Percentiles rank a stretch among this genome's conserved stretches.
These are phyloP conservation scores for Sminthurides bifidus DNA, from an alignment of 1,140 invertebrate genomes.

Conservation along the genomic window DNA sequence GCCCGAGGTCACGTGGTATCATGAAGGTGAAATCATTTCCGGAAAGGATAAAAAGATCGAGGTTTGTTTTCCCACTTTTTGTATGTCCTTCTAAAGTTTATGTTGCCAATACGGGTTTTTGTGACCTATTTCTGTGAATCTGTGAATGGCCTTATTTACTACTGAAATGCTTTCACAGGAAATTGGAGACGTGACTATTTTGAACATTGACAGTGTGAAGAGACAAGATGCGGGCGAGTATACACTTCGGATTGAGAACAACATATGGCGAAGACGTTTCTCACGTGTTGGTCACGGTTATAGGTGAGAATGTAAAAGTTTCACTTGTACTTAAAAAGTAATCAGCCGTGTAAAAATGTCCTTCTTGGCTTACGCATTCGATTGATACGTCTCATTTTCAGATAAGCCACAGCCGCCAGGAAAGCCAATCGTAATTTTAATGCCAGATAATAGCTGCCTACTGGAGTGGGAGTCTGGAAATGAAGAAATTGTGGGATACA, in stretches of 20 bases:
- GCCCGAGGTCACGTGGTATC: slow-evolving; percentile 65
- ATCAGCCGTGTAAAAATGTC: background rate
- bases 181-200: slow-evolving; percentile 37
- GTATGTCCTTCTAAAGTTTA: background rate
- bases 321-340: background rate
- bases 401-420: slow-evolving; percentile 73
- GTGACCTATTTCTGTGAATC: background rate
- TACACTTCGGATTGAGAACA: slow-evolving; percentile 62
- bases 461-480: slow-evolving; percentile 91
- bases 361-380: background rate
- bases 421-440: slow-evolving; percentile 44
- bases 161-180: background rate
- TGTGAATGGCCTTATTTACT: background rate
- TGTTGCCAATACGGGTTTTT: background rate
- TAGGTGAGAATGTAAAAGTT: slow-evolving; percentile 42
- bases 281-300: slow-evolving; percentile 73
- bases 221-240: slow-evolving; percentile 76
- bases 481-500: slow-evolving; percentile 80
- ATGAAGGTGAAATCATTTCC: slow-evolving; percentile 61
- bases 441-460: slow-evolving; percentile 23
- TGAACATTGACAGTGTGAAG: slow-evolving; percentile 59
- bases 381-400: slow-evolving; percentile 30
- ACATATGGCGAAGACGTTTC: slow-evolving; percentile 64
- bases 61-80: background rate
- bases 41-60: background rate